These are phyloP conservation scores for Caenorhabditis uteleia DNA, from an alignment of 2,888 invertebrate genomes.

Conservation along the genomic window DNA sequence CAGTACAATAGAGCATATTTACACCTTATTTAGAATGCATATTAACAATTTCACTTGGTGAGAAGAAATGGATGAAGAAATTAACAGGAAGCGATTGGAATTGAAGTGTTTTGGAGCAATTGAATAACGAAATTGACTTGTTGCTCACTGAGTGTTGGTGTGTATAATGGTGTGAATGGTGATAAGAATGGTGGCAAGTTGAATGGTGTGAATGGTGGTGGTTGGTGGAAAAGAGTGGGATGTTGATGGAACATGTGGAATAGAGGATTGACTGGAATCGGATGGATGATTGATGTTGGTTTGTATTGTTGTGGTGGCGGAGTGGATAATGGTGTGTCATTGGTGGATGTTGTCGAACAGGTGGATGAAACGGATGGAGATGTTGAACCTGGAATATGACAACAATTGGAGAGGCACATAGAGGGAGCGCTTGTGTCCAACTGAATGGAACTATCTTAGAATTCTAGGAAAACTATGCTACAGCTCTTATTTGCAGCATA, in stretches of 20 bases:
- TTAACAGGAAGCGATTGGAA: too few relatives aligned
- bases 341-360: constrained; percentile 16
- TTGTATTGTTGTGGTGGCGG: constrained; percentile 4
- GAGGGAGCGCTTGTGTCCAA: too few relatives aligned
- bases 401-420: background rate
- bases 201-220: background rate
- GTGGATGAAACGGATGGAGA: constrained; percentile 16
- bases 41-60: too few relatives aligned
- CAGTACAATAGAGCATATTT: too few relatives aligned
- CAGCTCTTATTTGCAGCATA: too few relatives aligned
- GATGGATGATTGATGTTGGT: constrained; percentile 13
- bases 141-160: too few relatives aligned
- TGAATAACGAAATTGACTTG: too few relatives aligned
- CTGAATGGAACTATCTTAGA: too few relatives aligned
- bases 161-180: background rate
- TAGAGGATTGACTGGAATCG: constrained; percentile 1
- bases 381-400: constrained; percentile 9
- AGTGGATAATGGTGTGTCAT: constrained; percentile 9
- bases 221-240: background rate
- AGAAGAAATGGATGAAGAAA: too few relatives aligned
- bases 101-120: too few relatives aligned
- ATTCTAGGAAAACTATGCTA: too few relatives aligned
- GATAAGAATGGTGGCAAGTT: background rate
- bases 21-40: too few relatives aligned
- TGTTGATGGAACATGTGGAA: constrained; percentile 3